Conservation (phyloP, 2,888 invertebrate genomes). For the Leucozona laternaria region DNA sequence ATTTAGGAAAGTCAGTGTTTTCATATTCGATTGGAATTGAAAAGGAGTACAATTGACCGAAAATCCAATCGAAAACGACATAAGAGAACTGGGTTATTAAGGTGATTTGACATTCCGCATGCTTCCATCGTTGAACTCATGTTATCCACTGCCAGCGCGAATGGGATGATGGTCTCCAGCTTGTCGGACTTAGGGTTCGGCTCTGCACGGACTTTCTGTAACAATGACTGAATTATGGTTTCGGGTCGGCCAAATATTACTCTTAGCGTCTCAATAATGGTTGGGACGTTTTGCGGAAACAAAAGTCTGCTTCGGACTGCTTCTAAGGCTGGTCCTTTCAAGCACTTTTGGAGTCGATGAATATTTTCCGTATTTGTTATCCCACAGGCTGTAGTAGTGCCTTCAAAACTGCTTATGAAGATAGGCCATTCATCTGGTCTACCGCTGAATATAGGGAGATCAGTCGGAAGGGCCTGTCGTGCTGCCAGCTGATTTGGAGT, state of each 20-base stretch:
- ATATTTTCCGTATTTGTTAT: neutral
- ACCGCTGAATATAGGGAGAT: neutral
- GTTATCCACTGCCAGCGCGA: no score
- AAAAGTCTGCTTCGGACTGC: neutral
- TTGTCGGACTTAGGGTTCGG: neutral
- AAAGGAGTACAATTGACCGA: no score
- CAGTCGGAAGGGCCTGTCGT: neutral
- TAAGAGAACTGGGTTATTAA: neutral
- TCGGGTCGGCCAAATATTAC: neutral
- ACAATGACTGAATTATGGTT: neutral
- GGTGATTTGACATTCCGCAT: neutral
- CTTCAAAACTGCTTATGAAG: no score
- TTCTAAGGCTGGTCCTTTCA: neutral
- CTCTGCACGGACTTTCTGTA: neutral
- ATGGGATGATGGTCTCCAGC: neutral
- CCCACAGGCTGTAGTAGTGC: no score
- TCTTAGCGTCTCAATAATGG: neutral
- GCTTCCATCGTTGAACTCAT: neutral
- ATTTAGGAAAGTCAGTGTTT: no score
- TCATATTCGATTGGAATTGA: no score
- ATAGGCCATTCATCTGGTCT: no score
- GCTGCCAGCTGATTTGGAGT: neutral
- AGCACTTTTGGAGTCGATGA: neutral
- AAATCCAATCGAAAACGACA: no score
- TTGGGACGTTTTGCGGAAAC: neutral